A percentile compares a stretch with the other conserved stretches of the same genome.
Conservation (phyloP, 2,888 invertebrate species). For the Coelogynopora nodosa region DNA sequence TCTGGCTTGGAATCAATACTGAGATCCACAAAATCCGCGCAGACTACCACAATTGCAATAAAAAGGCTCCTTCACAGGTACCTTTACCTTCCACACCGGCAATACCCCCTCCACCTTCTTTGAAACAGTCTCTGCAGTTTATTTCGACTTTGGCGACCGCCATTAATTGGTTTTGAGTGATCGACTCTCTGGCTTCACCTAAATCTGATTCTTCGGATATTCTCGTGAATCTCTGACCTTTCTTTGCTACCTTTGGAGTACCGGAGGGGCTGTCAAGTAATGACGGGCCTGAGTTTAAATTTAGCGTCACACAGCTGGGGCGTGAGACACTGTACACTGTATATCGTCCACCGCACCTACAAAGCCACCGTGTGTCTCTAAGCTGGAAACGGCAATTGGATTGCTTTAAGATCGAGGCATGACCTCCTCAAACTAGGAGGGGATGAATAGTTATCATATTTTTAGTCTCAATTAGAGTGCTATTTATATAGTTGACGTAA, state of each 20-base stretch:
- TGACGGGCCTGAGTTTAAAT: neutral
- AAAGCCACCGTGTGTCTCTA: too few relatives aligned
- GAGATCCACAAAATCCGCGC: neutral
- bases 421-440: too few relatives aligned
- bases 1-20: neutral
- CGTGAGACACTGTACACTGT: too few relatives aligned
- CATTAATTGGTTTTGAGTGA: neutral
- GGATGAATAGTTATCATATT: too few relatives aligned
- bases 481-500: too few relatives aligned
- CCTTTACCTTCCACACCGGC: neutral
- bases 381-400: too few relatives aligned
- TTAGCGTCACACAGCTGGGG: neutral
- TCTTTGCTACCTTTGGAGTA: neutral
- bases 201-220: neutral
- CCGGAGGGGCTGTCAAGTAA: neutral
- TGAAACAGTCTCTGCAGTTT: neutral
- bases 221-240: neutral
- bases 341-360: too few relatives aligned
- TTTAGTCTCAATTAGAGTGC: too few relatives aligned
- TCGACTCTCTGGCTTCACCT: neutral
- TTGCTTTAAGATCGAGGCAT: too few relatives aligned
- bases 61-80: neutral
- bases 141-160: neutral
- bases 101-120: neutral
- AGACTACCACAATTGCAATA: slow-evolving; percentile 1